These are phyloP conservation scores for Panthera tigris DNA, from an alignment of 2,113 vertebrate species.

Conservation along the genomic window DNA sequence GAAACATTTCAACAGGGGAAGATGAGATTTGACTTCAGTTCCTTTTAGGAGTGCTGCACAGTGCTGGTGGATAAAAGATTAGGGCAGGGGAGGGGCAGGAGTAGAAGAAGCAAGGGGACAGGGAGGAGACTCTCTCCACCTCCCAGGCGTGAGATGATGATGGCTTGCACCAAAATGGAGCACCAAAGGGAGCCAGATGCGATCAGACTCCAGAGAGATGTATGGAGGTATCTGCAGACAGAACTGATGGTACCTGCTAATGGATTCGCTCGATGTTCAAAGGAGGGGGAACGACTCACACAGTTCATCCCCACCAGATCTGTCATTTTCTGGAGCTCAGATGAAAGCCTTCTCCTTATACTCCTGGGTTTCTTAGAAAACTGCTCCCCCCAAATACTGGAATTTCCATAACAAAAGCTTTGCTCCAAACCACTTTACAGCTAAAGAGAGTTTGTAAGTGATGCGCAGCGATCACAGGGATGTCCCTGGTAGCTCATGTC, in stretches of 20 bases:
- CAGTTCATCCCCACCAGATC: background rate
- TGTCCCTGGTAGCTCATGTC: background rate
- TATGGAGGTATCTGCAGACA: background rate
- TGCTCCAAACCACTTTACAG: background rate
- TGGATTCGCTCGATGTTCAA: background rate
- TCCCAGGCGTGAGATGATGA: background rate
- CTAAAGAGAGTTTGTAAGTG: background rate
- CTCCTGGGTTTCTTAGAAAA: background rate
- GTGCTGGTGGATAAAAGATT: background rate
- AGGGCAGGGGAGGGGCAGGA: background rate
- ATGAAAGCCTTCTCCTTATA: background rate
- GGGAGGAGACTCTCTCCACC: background rate
- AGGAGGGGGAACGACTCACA: background rate
- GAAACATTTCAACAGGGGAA: background rate
- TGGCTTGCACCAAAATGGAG: background rate
- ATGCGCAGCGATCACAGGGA: rapidly evolving
- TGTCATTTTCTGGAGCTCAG: background rate
- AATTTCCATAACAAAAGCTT: background rate
- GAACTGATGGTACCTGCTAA: background rate
- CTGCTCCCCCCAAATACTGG: background rate
- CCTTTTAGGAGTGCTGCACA: background rate
- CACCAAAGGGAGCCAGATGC: rapidly evolving
- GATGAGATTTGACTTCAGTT: background rate
- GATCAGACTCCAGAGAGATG: background rate
- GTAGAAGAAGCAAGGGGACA: rapidly evolving